Evolutionary conservation across 2,888 invertebrate species (phyloP).

Genomic region (Orthosia incerta): DNA sequence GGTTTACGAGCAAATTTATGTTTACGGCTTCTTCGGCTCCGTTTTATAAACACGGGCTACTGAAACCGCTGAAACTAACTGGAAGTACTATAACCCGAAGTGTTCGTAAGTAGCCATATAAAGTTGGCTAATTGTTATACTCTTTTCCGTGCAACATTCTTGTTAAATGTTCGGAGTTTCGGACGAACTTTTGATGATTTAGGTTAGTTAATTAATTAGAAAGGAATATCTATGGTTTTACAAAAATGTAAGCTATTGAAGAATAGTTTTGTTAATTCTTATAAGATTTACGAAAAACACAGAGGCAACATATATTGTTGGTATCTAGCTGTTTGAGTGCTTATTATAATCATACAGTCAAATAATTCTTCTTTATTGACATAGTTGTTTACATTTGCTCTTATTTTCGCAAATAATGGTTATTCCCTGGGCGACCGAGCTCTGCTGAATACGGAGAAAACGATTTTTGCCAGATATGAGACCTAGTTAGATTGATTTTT

Average conservation of each 20-base stretch:
- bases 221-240: neutral
- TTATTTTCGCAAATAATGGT: too few species aligned
- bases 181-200: neutral
- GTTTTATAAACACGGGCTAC: constrained; percentile 74
- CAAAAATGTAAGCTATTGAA: too few species aligned
- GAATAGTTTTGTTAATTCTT: neutral
- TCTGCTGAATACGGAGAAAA: too few species aligned
- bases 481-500: too few species aligned
- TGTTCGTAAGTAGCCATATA: constrained; percentile 38
- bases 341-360: neutral
- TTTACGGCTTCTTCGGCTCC: constrained; percentile 77
- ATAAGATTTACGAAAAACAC: too few species aligned
- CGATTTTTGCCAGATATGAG: too few species aligned
- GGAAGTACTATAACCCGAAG: constrained; percentile 53
- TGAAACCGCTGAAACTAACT: constrained; percentile 68
- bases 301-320: too few species aligned
- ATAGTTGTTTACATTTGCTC: too few species aligned
- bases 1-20: constrained; percentile 79
- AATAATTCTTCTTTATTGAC: too few species aligned
- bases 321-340: neutral
- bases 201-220: neutral
- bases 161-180: neutral
- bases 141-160: constrained; percentile 15
- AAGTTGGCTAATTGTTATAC: constrained; percentile 26
- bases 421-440: too few species aligned